Evolutionary conservation across 2,888 invertebrate species (phyloP).

Genomic region (Hetaerina titia): DNA sequence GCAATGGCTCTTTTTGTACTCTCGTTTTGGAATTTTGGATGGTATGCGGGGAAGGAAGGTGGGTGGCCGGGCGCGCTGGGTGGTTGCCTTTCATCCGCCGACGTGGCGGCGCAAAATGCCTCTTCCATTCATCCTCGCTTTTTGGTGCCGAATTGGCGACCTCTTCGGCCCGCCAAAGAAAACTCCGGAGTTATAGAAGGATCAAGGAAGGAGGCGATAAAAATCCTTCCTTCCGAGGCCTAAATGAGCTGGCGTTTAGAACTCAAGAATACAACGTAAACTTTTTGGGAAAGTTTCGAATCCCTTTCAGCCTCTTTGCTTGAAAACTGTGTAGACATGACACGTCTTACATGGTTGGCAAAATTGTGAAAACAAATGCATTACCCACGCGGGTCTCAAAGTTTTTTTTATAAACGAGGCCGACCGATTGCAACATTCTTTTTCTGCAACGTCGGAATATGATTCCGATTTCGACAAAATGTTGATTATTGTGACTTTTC

Average conservation of each 20-base stretch:
- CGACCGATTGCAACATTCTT: no score
- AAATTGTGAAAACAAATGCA: no score
- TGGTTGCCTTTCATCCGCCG: constrained; percentile 18
- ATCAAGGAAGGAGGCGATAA: background rate
- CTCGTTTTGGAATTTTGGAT: background rate
- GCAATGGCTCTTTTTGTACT: background rate
- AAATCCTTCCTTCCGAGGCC: background rate
- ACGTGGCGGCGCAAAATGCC: background rate
- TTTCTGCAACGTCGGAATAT: no score
- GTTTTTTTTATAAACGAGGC: no score
- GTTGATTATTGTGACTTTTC: no score
- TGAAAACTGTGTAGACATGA: background rate
- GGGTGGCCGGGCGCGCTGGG: background rate
- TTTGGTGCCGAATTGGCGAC: constrained; percentile 20
- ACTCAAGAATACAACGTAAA: background rate
- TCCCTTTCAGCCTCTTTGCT: background rate
- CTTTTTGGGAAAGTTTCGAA: background rate
- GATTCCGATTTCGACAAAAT: no score
- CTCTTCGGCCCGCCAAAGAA: background rate
- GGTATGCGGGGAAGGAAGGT: background rate
- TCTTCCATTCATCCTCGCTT: background rate
- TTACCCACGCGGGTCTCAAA: no score
- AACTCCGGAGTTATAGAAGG: background rate
- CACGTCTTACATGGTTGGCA: background rate
- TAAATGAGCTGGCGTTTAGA: background rate